Conservation (phyloP, 1,140 invertebrate genomes). For the Euura lappo region DNA sequence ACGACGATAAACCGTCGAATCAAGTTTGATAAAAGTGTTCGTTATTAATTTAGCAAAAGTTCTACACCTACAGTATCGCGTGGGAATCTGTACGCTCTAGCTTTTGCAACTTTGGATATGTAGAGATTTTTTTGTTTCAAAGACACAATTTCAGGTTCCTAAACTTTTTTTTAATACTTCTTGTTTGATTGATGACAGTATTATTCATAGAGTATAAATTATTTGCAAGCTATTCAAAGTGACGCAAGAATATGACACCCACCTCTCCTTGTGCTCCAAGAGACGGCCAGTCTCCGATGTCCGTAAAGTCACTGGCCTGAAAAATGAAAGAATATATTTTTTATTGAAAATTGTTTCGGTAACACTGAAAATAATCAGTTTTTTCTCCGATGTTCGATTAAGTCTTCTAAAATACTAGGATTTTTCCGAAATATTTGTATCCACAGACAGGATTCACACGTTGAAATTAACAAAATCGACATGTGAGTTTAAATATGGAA, state of each 20-base stretch:
- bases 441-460: no score
- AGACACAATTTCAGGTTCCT: neutral
- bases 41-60: conserved; percentile 44
- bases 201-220: neutral
- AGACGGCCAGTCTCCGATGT: conserved; percentile 81
- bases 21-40: neutral
- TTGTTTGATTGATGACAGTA: neutral
- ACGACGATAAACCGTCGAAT: neutral
- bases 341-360: no score
- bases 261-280: conserved; percentile 67
- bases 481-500: no score
- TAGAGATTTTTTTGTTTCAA: neutral
- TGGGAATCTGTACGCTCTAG: conserved; percentile 43
- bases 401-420: no score
- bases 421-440: no score
- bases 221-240: neutral
- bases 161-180: no score
- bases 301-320: conserved; percentile 74
- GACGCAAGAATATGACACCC: conserved; percentile 20
- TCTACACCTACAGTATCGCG: conserved; percentile 43
- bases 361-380: no score
- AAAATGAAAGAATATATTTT: conserved; percentile 47
- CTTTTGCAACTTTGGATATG: conserved; percentile 38
- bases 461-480: no score
- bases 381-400: no score